phyloP scores from a whole-genome alignment of 2,888 invertebrate species.

The Danaus chrysippus region DNA sequence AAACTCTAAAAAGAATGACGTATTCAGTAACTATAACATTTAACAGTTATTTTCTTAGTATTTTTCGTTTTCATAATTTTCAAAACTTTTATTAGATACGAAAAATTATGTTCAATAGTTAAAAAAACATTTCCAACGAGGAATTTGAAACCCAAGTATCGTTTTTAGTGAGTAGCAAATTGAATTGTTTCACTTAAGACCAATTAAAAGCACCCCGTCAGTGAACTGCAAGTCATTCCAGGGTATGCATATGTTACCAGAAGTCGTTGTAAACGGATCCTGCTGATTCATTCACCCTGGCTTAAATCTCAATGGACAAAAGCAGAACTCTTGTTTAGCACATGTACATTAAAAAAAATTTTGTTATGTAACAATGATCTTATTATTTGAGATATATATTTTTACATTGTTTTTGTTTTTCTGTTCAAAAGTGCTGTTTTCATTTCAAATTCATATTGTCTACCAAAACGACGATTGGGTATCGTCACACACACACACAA shows the following conservation, averaged over 20 bases:
- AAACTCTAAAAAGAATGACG: too few species aligned
- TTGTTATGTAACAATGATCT: conserved; percentile 10
- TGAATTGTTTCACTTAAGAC: conserved; percentile 61
- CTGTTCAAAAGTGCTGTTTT: too few species aligned
- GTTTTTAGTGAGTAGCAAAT: conserved; percentile 27
- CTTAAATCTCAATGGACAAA: conserved; percentile 73
- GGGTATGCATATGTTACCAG: conserved; percentile 60
- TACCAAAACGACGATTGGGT: neutral
- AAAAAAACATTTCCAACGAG: too few species aligned
- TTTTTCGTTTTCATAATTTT: too few species aligned
- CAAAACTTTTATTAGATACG: too few species aligned
- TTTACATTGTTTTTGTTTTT: neutral
- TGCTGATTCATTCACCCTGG: conserved; percentile 67
- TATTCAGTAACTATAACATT: too few species aligned
- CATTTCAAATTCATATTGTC: neutral
- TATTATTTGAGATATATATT: neutral
- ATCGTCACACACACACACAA: neutral
- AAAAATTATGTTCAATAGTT: too few species aligned
- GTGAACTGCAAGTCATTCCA: conserved; percentile 60
- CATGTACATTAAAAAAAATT: conserved; percentile 42
- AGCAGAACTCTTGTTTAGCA: conserved; percentile 60
- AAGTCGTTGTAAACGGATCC: conserved; percentile 44
- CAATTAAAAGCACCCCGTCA: conserved; percentile 70
- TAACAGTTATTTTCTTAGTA: too few species aligned
- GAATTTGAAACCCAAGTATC: neutral